Conservation (phyloP, 2,888 invertebrate species). For the Serrognathus titanus region DNA sequence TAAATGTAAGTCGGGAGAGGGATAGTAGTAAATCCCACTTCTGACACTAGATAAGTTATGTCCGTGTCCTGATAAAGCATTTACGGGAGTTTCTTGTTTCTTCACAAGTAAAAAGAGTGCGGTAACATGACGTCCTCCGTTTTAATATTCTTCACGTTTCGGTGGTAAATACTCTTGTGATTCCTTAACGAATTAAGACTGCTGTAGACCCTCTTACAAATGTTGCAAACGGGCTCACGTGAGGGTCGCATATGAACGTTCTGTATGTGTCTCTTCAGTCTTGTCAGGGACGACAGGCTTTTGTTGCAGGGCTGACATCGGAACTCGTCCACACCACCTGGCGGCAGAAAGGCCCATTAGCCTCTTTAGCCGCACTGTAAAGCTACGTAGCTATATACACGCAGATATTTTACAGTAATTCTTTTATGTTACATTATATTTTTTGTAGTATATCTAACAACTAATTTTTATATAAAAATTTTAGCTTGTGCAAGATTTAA, state of each 20-base stretch:
- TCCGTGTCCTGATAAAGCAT: neutral
- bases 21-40: neutral
- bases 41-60: neutral
- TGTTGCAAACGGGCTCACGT: slow-evolving; percentile 87
- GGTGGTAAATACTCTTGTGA: slow-evolving; percentile 91
- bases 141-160: slow-evolving; percentile 73
- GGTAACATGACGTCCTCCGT: slow-evolving; percentile 50
- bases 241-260: slow-evolving; percentile 89
- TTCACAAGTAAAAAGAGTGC: slow-evolving; percentile 47
- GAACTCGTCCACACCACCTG: slow-evolving; percentile 74
- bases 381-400: slow-evolving; percentile 35
- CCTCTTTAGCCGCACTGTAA: slow-evolving; percentile 34
- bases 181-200: slow-evolving; percentile 86
- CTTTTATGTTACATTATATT: neutral
- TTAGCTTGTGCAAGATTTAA: too few species aligned
- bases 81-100: neutral
- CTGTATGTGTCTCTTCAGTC: slow-evolving; percentile 88
- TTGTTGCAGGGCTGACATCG: slow-evolving; percentile 90
- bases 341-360: slow-evolving; percentile 43
- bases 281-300: slow-evolving; percentile 80
- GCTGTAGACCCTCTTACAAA: slow-evolving; percentile 89
- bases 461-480: too few species aligned
- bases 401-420: slow-evolving; percentile 42
- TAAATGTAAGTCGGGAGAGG: too few species aligned
- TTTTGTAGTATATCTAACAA: neutral